Evolutionary conservation across 2,888 invertebrate species (phyloP), one percentile per base, ranked within the genome.

Genomic region (Prenolepis imparis): DNA sequence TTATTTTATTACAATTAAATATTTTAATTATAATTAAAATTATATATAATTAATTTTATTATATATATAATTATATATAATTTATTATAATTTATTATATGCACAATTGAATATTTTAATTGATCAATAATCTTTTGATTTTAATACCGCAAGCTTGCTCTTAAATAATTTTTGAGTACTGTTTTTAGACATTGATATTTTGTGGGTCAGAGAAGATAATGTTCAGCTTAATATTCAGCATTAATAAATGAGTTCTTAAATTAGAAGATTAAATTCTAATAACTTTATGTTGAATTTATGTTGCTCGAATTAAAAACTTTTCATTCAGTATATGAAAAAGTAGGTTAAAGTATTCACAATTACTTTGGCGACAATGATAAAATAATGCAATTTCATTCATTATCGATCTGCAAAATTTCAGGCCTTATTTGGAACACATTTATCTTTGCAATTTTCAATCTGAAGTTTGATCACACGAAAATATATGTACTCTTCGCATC

Each of bases 221-320:
- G 12, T 8, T 36, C 4, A 36, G 21, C 9, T 32, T 41, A 28
- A 28, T 21, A 12, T 48, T 18, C 9, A 18, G 59, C 24, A 3
- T 8, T 44, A 61, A 78, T 6, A 12, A 61, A 72, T 36, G 41
- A 59, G 70, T 48, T 70, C 57, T 44, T 72, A 57, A 72, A 44
- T 72, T 59, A 68, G 18, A 18, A n/a, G 18, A 72, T 59, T 48
- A 78, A 28, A 36, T 44, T n/a, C 6, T 21, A 44, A 32, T 21
- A 28, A 36, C 44, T 78, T 78, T 59, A 68, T 32, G 59, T 67
- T 57, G 8, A 32, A 68, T 77, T 57, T 15, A 52, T 21, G 24
- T 15, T 36, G 15, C 12, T 15, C 9, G 3, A n/a, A n/a, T 41
- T 28, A 78, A 72, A 59, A 59, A 55, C 4, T 70, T 59, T 68